Base-by-base conservation (phyloP, 2,888 invertebrate genomes). In the Gisinianus flammeolus region DNA sequence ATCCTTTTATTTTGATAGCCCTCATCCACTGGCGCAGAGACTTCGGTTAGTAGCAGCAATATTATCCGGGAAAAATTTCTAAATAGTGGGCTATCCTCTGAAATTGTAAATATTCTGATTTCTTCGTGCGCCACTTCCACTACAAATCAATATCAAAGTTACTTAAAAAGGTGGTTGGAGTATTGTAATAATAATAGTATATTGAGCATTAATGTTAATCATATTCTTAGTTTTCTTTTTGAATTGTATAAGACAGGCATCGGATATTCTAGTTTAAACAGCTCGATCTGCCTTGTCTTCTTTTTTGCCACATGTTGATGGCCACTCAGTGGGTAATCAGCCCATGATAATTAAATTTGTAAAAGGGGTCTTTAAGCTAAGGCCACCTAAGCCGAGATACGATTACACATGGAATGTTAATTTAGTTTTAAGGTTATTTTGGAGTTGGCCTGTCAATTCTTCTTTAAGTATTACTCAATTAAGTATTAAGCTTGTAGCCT, bases 391-490 rank as follows among this genome's bases (percentile, higher is more conserved):
- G n/a, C 31, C 67, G 12, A 31, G 67, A 33, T 67, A 67, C n/a
- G 22, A 67, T 16, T 31, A 19, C 33, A 30, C 28, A n/a, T 67
- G 67, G 67, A 19, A 33, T 67, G n/a, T 35, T 35, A 8, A 10
- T 31, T n/a, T n/a, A 33, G n/a, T 67, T 31, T 33, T 67, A 67
- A 35, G 33, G 31, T 31, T 67, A 31, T 67, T 67, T 67, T 19
- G n/a, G 4, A n/a, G 24, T 26, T 56, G 30, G 52, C 56, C 54
- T 30, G 30, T 19, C 1, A 67, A 33, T 67, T 19, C 8, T 8
- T n/a, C n/a, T 6, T 19, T 67, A 22, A 22, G n/a, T 33, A 12
- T 35, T 4, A 67, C 4, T 0, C n/a, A 35, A 16, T 22, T 67
- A 24, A 19, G 33, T 2, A 31, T 67, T 67, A 67, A 67, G 28